A percentile compares a stretch with the other conserved stretches of the same genome.
Evolutionary conservation across 1,140 invertebrate species (phyloP).

Genomic region (Popillia japonica): DNA sequence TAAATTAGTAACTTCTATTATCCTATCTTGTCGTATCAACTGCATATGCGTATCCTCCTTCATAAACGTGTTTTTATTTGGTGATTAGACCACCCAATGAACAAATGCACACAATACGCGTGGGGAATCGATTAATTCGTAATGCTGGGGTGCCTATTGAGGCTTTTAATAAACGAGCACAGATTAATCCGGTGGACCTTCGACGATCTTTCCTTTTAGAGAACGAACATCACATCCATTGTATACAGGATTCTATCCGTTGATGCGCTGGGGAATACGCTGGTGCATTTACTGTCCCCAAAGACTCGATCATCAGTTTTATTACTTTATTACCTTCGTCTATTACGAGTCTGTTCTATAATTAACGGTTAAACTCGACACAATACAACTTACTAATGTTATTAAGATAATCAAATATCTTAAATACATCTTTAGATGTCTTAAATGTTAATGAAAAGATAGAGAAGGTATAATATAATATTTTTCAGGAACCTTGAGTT

Average conservation of each 20-base stretch:
- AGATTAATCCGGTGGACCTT: slow-evolving; percentile 45
- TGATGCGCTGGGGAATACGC: slow-evolving; percentile 35
- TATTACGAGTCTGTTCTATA: slow-evolving; percentile 13
- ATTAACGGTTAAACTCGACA: background rate
- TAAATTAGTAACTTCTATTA: no score
- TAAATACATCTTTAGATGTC: no score
- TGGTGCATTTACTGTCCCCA: slow-evolving; percentile 11
- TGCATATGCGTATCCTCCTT: no score
- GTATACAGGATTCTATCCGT: slow-evolving; percentile 40
- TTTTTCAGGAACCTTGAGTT: no score
- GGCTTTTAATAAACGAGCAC: slow-evolving; percentile 44
- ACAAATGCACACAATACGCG: slow-evolving; percentile 3
- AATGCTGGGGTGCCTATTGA: slow-evolving; percentile 42
- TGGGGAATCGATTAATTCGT: slow-evolving; percentile 42
- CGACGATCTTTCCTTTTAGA: slow-evolving; percentile 45
- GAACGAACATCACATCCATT: slow-evolving; percentile 38
- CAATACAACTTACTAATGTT: background rate
- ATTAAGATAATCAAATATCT: background rate
- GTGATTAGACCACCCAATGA: slow-evolving; percentile 15
- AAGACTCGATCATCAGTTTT: slow-evolving; percentile 23
- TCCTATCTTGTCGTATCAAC: no score
- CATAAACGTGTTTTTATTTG: slow-evolving; percentile 17
- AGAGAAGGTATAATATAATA: no score
- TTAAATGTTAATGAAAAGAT: no score
- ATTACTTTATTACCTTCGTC: slow-evolving; percentile 26